Evolutionary conservation across 2,888 invertebrate species (phyloP).

Genomic region (Netelia virgata): DNA sequence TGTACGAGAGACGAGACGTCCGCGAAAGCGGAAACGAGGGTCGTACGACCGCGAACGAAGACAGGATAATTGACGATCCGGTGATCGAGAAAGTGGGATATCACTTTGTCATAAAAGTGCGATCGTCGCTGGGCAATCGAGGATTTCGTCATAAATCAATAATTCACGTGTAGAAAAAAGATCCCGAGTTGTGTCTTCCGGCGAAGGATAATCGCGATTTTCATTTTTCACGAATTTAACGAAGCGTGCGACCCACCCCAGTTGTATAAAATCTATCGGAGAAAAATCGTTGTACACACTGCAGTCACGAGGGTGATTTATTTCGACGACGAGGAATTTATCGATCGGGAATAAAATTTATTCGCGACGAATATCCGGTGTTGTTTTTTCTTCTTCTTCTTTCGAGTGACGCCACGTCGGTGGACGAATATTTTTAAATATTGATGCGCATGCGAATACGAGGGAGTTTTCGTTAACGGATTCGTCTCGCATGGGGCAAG

Average conservation of each 20-base stretch:
- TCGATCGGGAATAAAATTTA: constrained; percentile 3
- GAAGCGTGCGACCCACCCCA: background rate
- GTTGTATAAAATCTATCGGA: background rate
- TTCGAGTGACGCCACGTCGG: background rate
- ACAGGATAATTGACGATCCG: constrained; percentile 26
- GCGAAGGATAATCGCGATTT: background rate
- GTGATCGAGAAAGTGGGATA: constrained; percentile 7
- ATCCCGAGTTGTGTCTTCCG: background rate
- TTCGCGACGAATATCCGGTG: background rate
- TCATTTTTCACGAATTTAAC: background rate
- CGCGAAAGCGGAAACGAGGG: constrained; percentile 61
- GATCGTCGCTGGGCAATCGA: background rate
- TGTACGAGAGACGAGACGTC: constrained; percentile 25
- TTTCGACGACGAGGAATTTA: background rate
- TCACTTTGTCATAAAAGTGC: background rate
- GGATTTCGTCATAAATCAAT: background rate
- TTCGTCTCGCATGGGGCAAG: background rate
- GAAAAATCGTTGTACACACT: background rate
- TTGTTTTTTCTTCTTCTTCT: background rate
- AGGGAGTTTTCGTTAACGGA: background rate
- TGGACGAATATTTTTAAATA: background rate
- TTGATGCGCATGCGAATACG: background rate
- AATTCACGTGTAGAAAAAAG: background rate
- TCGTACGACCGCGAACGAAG: background rate
- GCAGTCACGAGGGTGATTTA: background rate